Evolutionary conservation across 2,888 invertebrate genomes (phyloP), one percentile per base, ranked within the genome.

Genomic region (Xestia ashworthii): DNA sequence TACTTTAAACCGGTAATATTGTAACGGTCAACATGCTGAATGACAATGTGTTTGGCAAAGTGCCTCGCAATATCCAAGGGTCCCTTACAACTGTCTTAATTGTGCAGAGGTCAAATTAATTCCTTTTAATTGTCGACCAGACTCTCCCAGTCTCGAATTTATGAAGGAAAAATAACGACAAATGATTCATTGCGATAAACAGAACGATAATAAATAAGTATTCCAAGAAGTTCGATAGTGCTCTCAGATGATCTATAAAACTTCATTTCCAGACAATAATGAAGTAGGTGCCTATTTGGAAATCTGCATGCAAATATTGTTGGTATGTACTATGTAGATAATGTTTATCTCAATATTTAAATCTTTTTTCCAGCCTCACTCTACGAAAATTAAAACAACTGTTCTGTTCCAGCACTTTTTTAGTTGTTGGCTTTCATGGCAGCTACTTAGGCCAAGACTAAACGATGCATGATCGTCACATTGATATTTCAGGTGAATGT

Each of bases 81-180:
- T 89, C 90, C 88, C 58, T 81, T 89, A 85, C 87, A 90, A 88
- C 87, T 67, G 80, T 88, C 91, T 92, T 95, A 96, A 96, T 95
- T 95, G 93, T 82, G 77, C 82, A 90, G 91, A 96, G 96, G 96
- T 96, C 96, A 95, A 94, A 95, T 94, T 95, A 93, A 96, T 96
- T 94, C 91, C 90, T 92, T 90, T 91, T 95, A 96, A 96, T 95
- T 95, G 93, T 80, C 89, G 88, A 90, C 89, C 91, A 58, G 76
- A 66, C 81, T 86, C 78, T 80, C 78, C 41, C 65, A n/a, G 60
- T 44, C 68, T 32, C 22, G 46, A 86, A 84, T 79, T 75, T 83
- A 89, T 86, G 86, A 80, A 78, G 81, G 89, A 86, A 87, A 88
- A 89, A 85, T 91, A 90, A 90, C 79, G 78, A 83, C 44, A 53